These are phyloP conservation scores for Ancistrus triradiatus DNA, from an alignment of 2,113 vertebrate genomes.

Conservation along the genomic window DNA sequence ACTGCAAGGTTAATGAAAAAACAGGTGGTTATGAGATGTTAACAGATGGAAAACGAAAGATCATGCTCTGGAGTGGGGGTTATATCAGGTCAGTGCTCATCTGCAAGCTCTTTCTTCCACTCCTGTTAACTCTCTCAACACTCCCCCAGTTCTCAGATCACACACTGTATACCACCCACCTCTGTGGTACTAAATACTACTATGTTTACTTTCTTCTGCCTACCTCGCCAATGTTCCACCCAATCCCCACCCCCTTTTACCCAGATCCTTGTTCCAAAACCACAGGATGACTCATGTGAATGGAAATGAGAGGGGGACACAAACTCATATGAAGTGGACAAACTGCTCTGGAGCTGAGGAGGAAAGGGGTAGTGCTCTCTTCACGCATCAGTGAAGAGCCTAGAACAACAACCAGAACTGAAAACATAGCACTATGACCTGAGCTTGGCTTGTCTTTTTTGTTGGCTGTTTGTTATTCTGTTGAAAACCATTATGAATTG, in stretches of 20 bases:
- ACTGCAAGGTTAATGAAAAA: not conserved
- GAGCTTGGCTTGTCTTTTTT: no score
- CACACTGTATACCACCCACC: constrained; percentile 5
- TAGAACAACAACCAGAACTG: constrained; percentile 5
- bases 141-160: not conserved
- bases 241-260: constrained; percentile 12
- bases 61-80: not conserved
- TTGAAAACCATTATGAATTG: no score
- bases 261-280: constrained; percentile 39
- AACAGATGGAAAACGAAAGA: not conserved
- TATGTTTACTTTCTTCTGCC: constrained; percentile 18
- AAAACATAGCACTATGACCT: no score
- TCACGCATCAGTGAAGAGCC: constrained; percentile 1
- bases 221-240: constrained; percentile 5
- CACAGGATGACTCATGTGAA: constrained; percentile 42
- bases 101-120: not conserved
- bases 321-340: constrained; percentile 37
- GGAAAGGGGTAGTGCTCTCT: constrained; percentile 7
- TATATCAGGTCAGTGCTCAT: not conserved
- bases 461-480: no score
- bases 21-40: not conserved
- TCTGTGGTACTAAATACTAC: constrained; percentile 12
- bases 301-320: constrained; percentile 42
- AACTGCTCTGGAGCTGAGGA: constrained; percentile 11
- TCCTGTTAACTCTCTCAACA: not conserved